Evolutionary conservation across 2,113 vertebrate species (phyloP).

Genomic region (Globicephala melas): DNA sequence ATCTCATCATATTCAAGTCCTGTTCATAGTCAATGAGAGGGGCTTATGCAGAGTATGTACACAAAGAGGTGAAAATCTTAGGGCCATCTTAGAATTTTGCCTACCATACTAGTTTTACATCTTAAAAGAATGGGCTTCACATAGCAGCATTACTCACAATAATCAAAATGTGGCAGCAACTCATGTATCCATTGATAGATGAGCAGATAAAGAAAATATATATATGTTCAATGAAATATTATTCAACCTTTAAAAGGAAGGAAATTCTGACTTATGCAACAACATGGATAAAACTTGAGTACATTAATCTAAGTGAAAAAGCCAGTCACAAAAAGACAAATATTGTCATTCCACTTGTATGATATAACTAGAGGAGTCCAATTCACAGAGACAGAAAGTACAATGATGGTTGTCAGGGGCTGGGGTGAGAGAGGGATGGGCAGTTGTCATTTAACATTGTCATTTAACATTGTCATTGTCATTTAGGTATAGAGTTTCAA

Average conservation of each 20-base stretch:
- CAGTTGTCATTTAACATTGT: background rate
- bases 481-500: background rate
- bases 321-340: background rate
- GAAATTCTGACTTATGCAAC: background rate
- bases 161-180: background rate
- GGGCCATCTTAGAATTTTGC: background rate
- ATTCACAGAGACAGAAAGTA: background rate
- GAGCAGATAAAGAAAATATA: background rate
- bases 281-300: background rate
- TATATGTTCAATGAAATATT: background rate
- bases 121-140: background rate
- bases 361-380: background rate
- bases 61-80: background rate
- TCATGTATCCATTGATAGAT: background rate
- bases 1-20: background rate
- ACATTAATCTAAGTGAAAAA: background rate
- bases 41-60: background rate
- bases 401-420: background rate
- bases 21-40: background rate
- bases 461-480: too few relatives aligned
- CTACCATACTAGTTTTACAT: background rate
- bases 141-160: background rate
- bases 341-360: background rate
- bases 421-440: fast-evolving
- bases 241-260: background rate